These are phyloP conservation scores for Plusia festucae DNA, from an alignment of 2,888 invertebrate genomes.

Conservation along the genomic window DNA sequence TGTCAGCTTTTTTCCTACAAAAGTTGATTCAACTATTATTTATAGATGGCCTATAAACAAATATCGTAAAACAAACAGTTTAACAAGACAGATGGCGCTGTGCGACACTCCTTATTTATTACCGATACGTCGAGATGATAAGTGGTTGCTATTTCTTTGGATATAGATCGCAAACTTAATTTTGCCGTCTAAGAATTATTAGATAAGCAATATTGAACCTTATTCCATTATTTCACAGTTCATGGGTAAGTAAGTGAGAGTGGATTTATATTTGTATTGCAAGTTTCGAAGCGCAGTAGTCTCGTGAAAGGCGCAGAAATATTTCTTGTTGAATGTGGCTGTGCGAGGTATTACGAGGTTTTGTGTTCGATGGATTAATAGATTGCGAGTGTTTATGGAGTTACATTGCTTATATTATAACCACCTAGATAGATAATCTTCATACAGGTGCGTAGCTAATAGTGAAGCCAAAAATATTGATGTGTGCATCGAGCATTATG, in stretches of 20 bases:
- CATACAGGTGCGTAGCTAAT: no score
- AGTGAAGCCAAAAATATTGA: no score
- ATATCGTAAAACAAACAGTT: conserved; percentile 62
- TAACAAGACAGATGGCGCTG: conserved; percentile 64
- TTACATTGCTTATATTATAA: no score
- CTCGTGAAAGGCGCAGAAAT: conserved; percentile 46
- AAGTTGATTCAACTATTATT: conserved; percentile 51
- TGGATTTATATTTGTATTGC: conserved; percentile 26
- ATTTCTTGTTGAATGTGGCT: conserved; percentile 51
- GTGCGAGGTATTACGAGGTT: conserved; percentile 16
- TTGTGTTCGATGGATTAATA: conserved; percentile 34
- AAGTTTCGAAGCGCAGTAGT: conserved; percentile 40
- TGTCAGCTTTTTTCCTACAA: conserved; percentile 22
- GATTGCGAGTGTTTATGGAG: not conserved
- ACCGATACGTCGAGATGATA: conserved; percentile 59
- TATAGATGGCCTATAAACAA: conserved; percentile 62
- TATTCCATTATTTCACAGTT: conserved; percentile 8
- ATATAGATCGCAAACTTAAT: conserved; percentile 40
- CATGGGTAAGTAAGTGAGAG: not conserved
- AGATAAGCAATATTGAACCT: conserved; percentile 6
- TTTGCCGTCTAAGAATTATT: not conserved
- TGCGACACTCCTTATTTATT: conserved; percentile 63
- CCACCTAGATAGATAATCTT: no score
- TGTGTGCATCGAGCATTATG: no score
- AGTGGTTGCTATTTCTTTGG: conserved; percentile 67